A percentile compares a stretch with the other conserved stretches of the same genome.
phyloP scores from a whole-genome alignment of 2,797 vertebrate species.

The Ceyx erithaca region DNA sequence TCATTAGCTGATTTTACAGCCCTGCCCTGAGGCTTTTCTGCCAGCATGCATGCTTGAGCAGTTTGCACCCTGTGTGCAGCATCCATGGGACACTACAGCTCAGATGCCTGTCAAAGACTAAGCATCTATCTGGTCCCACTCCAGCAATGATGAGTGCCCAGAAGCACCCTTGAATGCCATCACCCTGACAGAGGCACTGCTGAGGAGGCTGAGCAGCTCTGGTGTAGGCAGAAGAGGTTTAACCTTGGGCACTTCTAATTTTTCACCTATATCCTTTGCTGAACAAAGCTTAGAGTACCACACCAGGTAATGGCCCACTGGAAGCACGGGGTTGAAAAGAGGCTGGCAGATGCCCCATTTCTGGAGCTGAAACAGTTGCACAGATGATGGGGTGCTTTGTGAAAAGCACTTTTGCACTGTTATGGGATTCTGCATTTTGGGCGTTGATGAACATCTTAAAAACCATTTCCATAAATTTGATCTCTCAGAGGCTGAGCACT shows the following conservation, averaged over 20 bases:
- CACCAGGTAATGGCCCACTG: not conserved
- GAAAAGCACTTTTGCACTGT: not conserved
- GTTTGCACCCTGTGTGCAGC: not conserved
- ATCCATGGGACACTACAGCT: not conserved
- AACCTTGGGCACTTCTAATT: not conserved
- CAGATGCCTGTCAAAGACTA: not conserved
- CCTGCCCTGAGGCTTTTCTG: not conserved
- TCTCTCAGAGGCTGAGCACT: not conserved
- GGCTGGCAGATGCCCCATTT: not conserved
- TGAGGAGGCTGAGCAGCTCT: not conserved
- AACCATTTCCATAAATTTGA: not conserved
- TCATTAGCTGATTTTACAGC: not conserved
- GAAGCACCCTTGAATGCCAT: not conserved
- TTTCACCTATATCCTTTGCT: not conserved
- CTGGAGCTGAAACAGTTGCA: not conserved
- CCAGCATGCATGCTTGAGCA: not conserved
- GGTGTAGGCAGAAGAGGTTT: not conserved
- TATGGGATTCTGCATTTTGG: not conserved
- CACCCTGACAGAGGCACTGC: not conserved
- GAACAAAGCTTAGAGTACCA: not conserved
- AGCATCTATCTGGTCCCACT: not conserved
- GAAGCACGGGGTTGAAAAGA: not conserved
- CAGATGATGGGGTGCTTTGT: not conserved
- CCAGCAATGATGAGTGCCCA: not conserved
- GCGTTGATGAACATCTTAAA: not conserved